These are phyloP conservation scores for Meloidogyne hapla DNA, from an alignment of 1,140 invertebrate genomes.

Conservation along the genomic window DNA sequence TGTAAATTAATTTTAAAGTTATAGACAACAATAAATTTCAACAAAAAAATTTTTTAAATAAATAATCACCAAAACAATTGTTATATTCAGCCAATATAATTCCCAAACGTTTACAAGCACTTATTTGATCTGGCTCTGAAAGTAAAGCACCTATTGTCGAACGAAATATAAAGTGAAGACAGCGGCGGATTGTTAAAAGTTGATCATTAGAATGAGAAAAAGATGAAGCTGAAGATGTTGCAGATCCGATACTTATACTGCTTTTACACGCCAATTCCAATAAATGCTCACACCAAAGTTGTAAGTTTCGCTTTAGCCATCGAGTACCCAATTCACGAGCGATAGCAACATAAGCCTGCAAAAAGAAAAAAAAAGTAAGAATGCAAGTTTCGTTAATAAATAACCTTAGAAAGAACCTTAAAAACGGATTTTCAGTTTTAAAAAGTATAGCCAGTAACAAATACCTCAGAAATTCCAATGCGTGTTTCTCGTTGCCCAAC, in stretches of 20 bases:
- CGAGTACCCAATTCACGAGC: constrained; percentile 83
- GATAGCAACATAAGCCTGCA: constrained; percentile 86
- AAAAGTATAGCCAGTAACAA: constrained; percentile 70
- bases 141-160: constrained; percentile 87
- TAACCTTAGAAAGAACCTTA: constrained; percentile 74
- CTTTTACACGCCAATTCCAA: constrained; percentile 78
- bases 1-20: background rate
- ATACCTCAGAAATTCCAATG: constrained; percentile 74
- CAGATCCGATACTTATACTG: constrained; percentile 26
- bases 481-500: constrained; percentile 87
- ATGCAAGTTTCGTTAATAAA: constrained; percentile 43
- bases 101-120: constrained; percentile 89
- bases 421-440: too few species aligned
- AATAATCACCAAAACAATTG: constrained; percentile 76
- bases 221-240: constrained; percentile 21
- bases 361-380: background rate
- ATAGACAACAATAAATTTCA: too few species aligned
- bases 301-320: constrained; percentile 90
- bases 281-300: constrained; percentile 80
- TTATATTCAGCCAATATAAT: constrained; percentile 88
- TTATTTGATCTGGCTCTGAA: constrained; percentile 90
- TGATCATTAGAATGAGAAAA: constrained; percentile 80
- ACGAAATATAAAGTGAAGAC: constrained; percentile 89
- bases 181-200: constrained; percentile 87
- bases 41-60: too few species aligned